Evolutionary conservation across 2,797 vertebrate species (phyloP), one percentile per base, ranked within the genome.

Genomic region (Zonotrichia albicollis): DNA sequence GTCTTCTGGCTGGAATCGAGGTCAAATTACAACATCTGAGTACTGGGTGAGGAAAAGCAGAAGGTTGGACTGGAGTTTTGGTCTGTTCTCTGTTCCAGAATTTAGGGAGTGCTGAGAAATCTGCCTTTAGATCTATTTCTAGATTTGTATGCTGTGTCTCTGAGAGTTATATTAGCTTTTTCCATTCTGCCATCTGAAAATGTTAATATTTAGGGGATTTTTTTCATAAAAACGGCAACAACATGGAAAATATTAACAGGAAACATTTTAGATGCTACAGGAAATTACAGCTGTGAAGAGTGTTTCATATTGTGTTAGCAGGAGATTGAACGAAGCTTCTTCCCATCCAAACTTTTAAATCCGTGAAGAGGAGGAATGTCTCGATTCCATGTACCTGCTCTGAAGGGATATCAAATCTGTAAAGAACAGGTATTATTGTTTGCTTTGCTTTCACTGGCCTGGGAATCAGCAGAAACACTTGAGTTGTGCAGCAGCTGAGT

Each of bases 181-280:
- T 92, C 79, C 70, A 85, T 94, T 94, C 75, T 93, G 54, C 81
- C 83, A 61, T 93, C 76, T 95, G 93, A 95, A 92, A 95, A 86
- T 83, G 90, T 78, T 95, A 94, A 89, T 96, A 93, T 95, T 91
- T 93, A 50, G 53, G 29, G 65, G 53, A 62, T 65, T 81, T 90
- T 84, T 90, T 92, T 92, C 87, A 83, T 87, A 91, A 91, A 94
- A 89, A 32, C 58, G 67, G 76, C 89, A 93, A 81, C 95, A 97
- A 84, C 84, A 71, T 92, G 89, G 95, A 93, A 96, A 96, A 89
- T 97, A 96, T 97, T 96, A 96, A 96, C 90, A 95, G 93, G 94
- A 97, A 97, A 81, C 94, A 80, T 92, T 92, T 90, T 89, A 76
- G 96, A 94, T 97, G 90, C 90, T 93, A 32, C 94, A 96, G 95